phyloP scores from a whole-genome alignment of 2,113 vertebrate species.

The Vulpes vulpes region DNA sequence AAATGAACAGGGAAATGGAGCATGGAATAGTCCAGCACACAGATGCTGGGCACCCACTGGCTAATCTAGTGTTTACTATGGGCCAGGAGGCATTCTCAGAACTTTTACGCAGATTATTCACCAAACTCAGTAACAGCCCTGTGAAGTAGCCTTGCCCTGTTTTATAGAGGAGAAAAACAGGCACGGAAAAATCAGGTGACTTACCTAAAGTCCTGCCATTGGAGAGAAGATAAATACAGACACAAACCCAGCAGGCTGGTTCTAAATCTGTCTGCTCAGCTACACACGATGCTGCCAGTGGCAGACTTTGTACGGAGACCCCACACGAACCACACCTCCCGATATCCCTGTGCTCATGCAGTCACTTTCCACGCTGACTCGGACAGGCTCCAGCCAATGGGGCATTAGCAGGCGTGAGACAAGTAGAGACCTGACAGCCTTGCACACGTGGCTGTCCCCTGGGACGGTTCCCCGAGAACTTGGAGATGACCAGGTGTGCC shows the following conservation, averaged over 20 bases:
- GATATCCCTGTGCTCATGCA: fast-evolving
- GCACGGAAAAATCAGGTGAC: not conserved
- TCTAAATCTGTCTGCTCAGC: not conserved
- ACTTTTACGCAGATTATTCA: not conserved
- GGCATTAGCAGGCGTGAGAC: not conserved
- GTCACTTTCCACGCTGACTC: not conserved
- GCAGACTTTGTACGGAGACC: too few relatives aligned
- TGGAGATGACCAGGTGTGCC: not conserved
- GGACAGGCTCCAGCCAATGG: not conserved
- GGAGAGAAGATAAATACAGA: not conserved
- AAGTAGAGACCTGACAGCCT: not conserved
- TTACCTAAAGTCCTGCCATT: not conserved
- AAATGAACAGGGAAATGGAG: not conserved
- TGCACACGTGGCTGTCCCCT: not conserved
- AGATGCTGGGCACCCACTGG: not conserved
- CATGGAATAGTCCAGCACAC: too few relatives aligned
- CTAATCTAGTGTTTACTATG: fast-evolving
- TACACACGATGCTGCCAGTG: not conserved
- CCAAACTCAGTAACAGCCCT: not conserved
- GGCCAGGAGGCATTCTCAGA: not conserved
- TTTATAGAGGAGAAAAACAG: not conserved
- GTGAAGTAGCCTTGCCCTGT: not conserved
- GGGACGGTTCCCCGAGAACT: not conserved
- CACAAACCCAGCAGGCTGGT: not conserved
- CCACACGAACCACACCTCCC: too few relatives aligned